Evolutionary conservation across 2,113 vertebrate genomes (phyloP).

Genomic region (Etheostoma cragini): DNA sequence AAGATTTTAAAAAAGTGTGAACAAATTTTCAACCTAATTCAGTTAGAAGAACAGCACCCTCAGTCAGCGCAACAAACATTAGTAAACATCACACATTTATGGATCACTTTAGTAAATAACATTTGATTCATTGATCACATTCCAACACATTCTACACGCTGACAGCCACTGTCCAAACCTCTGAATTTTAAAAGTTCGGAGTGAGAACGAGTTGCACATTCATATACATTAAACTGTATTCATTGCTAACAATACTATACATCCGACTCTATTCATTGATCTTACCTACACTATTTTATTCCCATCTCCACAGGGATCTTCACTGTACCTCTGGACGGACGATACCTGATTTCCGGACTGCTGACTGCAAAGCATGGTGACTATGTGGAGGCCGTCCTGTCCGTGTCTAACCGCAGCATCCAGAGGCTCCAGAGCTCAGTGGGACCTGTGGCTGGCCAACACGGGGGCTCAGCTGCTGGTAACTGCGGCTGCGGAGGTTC

Average conservation of each 20-base stretch:
- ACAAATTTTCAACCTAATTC: neutral
- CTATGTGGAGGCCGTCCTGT: conserved; percentile 89
- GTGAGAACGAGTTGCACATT: too few species aligned
- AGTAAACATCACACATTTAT: neutral
- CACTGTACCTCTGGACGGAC: conserved; percentile 88
- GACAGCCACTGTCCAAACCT: too few species aligned
- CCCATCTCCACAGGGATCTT: conserved; percentile 87
- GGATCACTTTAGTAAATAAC: neutral
- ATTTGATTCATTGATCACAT: neutral
- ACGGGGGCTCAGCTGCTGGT: conserved; percentile 67
- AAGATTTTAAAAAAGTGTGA: neutral
- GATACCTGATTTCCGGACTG: conserved; percentile 92
- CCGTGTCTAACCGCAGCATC: conserved; percentile 90
- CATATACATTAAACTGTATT: too few species aligned
- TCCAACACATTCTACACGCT: too few species aligned
- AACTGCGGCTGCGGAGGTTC: conserved; percentile 86
- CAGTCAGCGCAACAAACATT: neutral
- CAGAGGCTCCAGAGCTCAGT: conserved; percentile 88
- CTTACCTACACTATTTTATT: neutral
- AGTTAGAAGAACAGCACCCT: neutral
- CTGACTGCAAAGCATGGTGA: conserved; percentile 88
- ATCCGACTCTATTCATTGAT: neutral
- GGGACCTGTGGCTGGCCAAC: conserved; percentile 78
- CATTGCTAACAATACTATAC: neutral
- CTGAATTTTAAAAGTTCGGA: too few species aligned